phyloP scores from a whole-genome alignment of 2,113 vertebrate species.

The Rhinichthys klamathensis region DNA sequence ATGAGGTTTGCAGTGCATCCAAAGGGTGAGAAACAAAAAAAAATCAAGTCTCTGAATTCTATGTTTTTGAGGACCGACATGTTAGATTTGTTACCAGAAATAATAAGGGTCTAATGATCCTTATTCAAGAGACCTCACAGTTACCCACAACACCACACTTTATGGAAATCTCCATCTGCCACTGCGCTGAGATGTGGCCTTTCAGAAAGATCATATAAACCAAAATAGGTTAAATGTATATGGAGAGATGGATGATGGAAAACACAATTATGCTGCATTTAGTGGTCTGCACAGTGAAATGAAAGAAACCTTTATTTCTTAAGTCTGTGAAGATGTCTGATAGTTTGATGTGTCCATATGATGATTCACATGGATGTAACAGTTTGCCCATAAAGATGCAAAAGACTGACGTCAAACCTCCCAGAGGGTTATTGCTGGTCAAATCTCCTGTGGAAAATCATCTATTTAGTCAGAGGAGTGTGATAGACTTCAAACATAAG shows the following conservation, averaged over 20 bases:
- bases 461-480: slow-evolving; percentile 40
- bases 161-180: slow-evolving; percentile 11
- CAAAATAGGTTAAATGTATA: slow-evolving; percentile 19
- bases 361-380: slow-evolving; percentile 2
- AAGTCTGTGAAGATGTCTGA: not conserved
- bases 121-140: slow-evolving; percentile 3
- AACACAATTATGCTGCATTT: slow-evolving; percentile 21
- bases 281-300: slow-evolving; percentile 4
- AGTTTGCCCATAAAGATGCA: slow-evolving; percentile 13
- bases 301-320: slow-evolving; percentile 11
- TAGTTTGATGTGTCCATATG: not conserved
- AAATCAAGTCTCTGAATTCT: not conserved
- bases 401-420: not conserved
- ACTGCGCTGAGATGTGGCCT: slow-evolving; percentile 11
- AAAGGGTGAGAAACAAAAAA: not conserved
- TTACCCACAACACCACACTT: slow-evolving; percentile 26
- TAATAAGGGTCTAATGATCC: not conserved
- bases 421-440: slow-evolving; percentile 5
- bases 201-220: slow-evolving; percentile 18
- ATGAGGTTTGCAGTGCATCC: not conserved
- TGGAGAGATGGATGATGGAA: slow-evolving; percentile 23
- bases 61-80: not conserved
- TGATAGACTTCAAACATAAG: slow-evolving; percentile 44
- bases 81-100: slow-evolving; percentile 12
- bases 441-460: slow-evolving; percentile 1